A percentile compares a stretch with the other conserved stretches of the same genome.
Conservation (phyloP, 2,888 invertebrate genomes). For the Scaeva pyrastri region DNA sequence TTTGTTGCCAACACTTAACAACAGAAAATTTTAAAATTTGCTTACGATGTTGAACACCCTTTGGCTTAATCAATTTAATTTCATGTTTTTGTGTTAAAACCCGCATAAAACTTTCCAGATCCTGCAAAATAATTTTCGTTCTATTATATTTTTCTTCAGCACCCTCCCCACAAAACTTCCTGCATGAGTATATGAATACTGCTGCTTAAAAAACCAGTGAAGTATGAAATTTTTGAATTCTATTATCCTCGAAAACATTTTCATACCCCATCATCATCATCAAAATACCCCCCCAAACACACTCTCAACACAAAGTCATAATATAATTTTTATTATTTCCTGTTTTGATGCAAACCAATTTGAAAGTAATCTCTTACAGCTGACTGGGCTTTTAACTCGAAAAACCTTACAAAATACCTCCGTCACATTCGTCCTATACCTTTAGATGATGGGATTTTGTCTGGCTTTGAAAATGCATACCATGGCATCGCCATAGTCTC, state of each 20-base stretch:
- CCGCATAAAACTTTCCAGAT: too few species aligned
- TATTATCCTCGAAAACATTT: conserved; percentile 17
- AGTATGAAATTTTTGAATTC: conserved; percentile 45
- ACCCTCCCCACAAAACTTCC: too few species aligned
- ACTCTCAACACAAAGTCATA: conserved; percentile 35
- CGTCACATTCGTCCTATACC: background rate
- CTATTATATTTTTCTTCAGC: too few species aligned
- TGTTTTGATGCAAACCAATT: conserved; percentile 43
- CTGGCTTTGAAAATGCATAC: conserved; percentile 34
- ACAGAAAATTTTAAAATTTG: too few species aligned
- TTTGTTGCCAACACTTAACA: too few species aligned
- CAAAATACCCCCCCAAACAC: background rate
- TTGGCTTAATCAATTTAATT: too few species aligned
- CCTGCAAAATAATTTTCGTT: too few species aligned
- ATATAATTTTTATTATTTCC: conserved; percentile 74
- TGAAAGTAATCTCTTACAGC: conserved; percentile 64
- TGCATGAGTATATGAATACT: too few species aligned
- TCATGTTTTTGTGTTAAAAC: too few species aligned
- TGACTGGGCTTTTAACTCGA: conserved; percentile 33
- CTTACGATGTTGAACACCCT: too few species aligned
- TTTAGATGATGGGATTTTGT: conserved; percentile 21
- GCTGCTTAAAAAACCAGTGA: conserved; percentile 18
- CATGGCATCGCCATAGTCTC: too few species aligned
- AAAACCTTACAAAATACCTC: too few species aligned
- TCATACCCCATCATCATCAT: background rate